Percentiles rank a stretch among this genome's conserved stretches.
Conservation (phyloP, 1,140 invertebrate genomes). For the Scaptodrosophila lebanonensis region DNA sequence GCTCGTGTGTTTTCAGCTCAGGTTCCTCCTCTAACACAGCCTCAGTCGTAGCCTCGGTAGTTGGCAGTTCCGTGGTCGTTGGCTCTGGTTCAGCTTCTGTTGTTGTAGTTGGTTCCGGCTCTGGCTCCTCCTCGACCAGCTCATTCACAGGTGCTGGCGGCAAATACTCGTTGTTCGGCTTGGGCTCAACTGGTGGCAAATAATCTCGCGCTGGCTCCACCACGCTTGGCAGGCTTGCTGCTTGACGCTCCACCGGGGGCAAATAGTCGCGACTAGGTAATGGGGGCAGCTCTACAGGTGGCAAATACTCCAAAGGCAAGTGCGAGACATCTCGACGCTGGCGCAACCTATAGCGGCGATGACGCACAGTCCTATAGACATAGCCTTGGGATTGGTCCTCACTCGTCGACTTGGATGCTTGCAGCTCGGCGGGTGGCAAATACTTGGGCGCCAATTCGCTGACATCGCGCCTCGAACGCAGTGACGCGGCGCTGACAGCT, state of each 20-base stretch:
- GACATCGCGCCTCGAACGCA: neutral
- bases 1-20: constrained; percentile 34
- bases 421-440: neutral
- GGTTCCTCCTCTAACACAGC: constrained; percentile 18
- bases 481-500: neutral
- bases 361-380: neutral
- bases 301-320: constrained; percentile 56
- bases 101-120: constrained; percentile 16
- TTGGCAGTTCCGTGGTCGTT: constrained; percentile 30
- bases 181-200: constrained; percentile 35
- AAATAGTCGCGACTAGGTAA: constrained; percentile 58
- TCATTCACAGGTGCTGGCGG: constrained; percentile 26
- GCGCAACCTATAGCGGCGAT: neutral
- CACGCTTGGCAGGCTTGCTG: constrained; percentile 43
- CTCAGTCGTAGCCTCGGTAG: constrained; percentile 28
- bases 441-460: neutral
- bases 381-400: neutral
- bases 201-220: constrained; percentile 53
- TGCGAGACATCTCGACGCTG: constrained; percentile 51
- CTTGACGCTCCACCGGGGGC: constrained; percentile 59
- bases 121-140: neutral
- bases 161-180: constrained; percentile 27
- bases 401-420: too few species aligned
- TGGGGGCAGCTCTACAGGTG: constrained; percentile 54
- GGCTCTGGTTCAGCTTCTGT: constrained; percentile 10